These are phyloP conservation scores for Chitala chitala DNA, from an alignment of 2,113 vertebrate species.

Conservation along the genomic window DNA sequence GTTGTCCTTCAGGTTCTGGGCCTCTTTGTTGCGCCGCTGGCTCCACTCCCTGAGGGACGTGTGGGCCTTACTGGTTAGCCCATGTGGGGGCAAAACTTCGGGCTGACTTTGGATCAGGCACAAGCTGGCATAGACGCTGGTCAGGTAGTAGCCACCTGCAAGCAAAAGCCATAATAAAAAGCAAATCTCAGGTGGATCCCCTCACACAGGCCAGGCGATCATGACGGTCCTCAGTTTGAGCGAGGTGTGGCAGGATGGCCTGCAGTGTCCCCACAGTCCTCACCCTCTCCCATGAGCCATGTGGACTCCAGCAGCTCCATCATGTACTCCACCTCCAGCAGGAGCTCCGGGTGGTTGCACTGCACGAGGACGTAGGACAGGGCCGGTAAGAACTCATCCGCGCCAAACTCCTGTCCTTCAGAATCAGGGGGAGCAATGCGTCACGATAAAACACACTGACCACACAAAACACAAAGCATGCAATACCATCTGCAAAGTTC, in stretches of 20 bases:
- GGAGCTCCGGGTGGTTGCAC: slow-evolving; percentile 61
- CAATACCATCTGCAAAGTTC: too few relatives aligned
- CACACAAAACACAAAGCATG: too few relatives aligned
- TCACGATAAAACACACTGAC: too few relatives aligned
- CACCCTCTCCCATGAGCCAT: slow-evolving; percentile 65
- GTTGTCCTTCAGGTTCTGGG: slow-evolving; percentile 28
- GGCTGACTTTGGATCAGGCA: slow-evolving; percentile 44
- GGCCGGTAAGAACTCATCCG: slow-evolving; percentile 66
- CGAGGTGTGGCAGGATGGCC: too few relatives aligned
- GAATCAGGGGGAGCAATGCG: background rate
- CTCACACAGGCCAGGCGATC: too few relatives aligned
- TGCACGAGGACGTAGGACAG: slow-evolving; percentile 62
- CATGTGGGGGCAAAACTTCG: slow-evolving; percentile 5
- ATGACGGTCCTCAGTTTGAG: too few relatives aligned
- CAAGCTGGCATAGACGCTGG: slow-evolving; percentile 50
- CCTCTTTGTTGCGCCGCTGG: slow-evolving; percentile 37
- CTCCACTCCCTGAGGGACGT: slow-evolving; percentile 46
- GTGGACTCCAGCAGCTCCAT: slow-evolving; percentile 62
- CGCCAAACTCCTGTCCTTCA: slow-evolving; percentile 57
- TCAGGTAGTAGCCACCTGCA: slow-evolving; percentile 50
- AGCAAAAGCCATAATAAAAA: background rate
- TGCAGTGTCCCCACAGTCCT: background rate
- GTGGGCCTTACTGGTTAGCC: slow-evolving; percentile 37
- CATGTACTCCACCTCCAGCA: slow-evolving; percentile 64
- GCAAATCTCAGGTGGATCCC: too few relatives aligned